Evolutionary conservation across 2,888 invertebrate genomes (phyloP), one percentile per base, ranked within the genome.

Genomic region (Tipula unca): DNA sequence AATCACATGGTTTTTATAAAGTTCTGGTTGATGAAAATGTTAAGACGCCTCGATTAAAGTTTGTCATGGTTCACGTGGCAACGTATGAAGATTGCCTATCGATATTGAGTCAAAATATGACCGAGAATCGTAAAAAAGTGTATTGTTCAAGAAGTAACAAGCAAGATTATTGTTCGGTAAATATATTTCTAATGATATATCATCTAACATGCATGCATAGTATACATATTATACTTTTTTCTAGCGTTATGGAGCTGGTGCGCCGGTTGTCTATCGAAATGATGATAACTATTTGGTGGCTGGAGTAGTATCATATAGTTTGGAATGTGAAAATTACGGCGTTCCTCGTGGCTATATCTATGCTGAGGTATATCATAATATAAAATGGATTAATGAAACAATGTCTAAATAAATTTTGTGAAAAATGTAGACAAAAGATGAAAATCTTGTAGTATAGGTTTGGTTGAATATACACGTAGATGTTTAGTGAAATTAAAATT

Each of bases 101-200:
- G 13, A 42, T 25, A 39, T 39, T 85, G 29, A 42, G 85, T 39
- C 39, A 20, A 42, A 5, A 29, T 42, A 85, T 85, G 85, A 25
- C 85, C 14, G 13, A 42, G 1, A 1, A 29, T 8, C 91, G 91
- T 39, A 90, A 91, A 3, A 91, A 92, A 3, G 93, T 93, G 92
- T 90, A 93, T 92, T 95, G 95, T 89, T 94, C 94, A 87, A 92
- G 91, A 89, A 89, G 91, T 86, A 91, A 93, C 89, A 90, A 93
- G 87, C 92, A 92, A 85, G 94, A 94, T 88, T 93, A 94, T 0
- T 94, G 94, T 88, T 25, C 25, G 20, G 69, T 69, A 69, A 69
- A 93, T 94, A 92, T 69, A 94, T 94, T 90, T 29, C 10, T 82
- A 0, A 17, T 83, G n/a, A 32, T 5, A 32, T 32, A 32, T 32